Percentiles rank a stretch among this genome's conserved stretches.
Conservation (phyloP, 2,113 vertebrate species). For the Microcebus griseorufus region DNA sequence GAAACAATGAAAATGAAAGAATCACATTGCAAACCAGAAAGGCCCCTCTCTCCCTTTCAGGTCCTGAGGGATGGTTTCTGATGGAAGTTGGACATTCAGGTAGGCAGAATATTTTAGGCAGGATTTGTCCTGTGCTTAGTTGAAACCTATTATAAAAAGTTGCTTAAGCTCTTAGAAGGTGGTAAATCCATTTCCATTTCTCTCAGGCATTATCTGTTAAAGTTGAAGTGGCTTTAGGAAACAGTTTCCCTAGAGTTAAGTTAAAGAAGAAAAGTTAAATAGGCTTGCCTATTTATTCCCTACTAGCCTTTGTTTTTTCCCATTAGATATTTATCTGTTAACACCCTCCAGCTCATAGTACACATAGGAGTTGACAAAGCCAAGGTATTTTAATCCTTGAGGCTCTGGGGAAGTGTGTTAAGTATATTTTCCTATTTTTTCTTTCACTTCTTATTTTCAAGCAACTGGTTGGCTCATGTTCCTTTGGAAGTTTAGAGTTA, state of each 20-base stretch:
- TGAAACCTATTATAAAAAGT: constrained; percentile 38
- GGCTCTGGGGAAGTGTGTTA: background rate
- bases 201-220: constrained; percentile 7
- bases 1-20: background rate
- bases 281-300: constrained; percentile 29
- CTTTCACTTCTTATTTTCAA: background rate
- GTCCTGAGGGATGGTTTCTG: background rate
- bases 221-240: constrained; percentile 2
- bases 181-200: constrained; percentile 30
- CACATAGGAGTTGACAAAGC: background rate
- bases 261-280: constrained; percentile 18
- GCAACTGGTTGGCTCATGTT: background rate
- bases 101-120: background rate
- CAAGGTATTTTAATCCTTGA: background rate
- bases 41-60: background rate
- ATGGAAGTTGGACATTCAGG: background rate
- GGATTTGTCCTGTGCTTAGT: background rate
- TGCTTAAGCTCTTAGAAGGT: constrained; percentile 6
- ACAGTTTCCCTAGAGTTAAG: background rate
- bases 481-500: constrained; percentile 14
- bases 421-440: background rate
- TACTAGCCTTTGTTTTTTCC: background rate
- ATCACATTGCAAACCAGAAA: background rate
- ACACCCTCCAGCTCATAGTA: background rate
- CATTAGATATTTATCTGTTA: constrained; percentile 13